A percentile compares a stretch with the other conserved stretches of the same genome.
Conservation (phyloP, 2,113 vertebrate species). For the Podarcis raffonei region DNA sequence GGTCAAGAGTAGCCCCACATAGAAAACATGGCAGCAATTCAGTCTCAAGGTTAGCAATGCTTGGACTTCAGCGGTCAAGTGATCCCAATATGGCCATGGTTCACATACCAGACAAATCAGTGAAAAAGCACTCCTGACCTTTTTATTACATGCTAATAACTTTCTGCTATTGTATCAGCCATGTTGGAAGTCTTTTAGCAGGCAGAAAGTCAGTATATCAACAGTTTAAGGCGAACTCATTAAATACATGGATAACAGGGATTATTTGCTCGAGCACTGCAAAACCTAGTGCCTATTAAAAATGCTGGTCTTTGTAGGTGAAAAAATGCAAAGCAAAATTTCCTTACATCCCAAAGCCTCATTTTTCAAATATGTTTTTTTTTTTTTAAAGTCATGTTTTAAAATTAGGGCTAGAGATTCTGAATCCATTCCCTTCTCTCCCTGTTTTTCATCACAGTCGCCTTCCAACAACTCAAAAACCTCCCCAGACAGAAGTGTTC, state of each 20-base stretch:
- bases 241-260: background rate
- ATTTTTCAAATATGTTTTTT: background rate
- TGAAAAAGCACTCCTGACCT: too few species aligned
- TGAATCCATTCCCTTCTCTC: background rate
- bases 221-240: background rate
- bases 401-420: background rate
- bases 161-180: background rate
- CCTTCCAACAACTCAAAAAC: background rate
- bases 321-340: background rate
- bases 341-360: background rate
- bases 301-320: background rate
- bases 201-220: background rate
- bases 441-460: background rate
- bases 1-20: too few species aligned
- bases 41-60: too few species aligned
- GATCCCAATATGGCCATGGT: too few species aligned
- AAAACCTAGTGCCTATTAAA: background rate
- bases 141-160: background rate
- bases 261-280: background rate
- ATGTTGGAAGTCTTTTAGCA: too few species aligned
- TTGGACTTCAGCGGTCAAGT: too few species aligned
- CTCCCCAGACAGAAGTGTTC: constrained; percentile 6
- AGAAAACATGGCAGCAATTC: too few species aligned
- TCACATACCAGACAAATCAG: too few species aligned
- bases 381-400: background rate